A percentile compares a stretch with the other conserved stretches of the same genome.
phyloP scores from a whole-genome alignment of 1,140 invertebrate species.

The Plectus sambesii region DNA sequence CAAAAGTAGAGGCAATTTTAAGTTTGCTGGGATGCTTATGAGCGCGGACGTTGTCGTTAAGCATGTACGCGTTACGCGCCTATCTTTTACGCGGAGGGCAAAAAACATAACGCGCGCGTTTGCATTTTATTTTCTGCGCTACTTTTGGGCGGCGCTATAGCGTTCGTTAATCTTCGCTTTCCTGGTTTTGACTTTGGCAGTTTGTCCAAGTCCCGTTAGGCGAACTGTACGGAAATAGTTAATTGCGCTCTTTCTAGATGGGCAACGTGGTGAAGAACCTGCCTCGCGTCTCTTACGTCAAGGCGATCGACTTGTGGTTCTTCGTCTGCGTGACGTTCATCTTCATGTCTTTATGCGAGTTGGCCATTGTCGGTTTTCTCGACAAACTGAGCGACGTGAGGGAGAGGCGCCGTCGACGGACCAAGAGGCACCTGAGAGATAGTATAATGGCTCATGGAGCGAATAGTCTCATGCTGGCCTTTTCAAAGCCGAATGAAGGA shows the following conservation, averaged over 20 bases:
- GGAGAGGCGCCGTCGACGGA: constrained; percentile 19
- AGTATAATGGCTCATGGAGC: constrained; percentile 29
- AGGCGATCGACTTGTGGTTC: constrained; percentile 34
- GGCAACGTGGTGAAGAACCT: constrained; percentile 36
- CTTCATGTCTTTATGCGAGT: constrained; percentile 29
- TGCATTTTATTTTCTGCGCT: too few species aligned
- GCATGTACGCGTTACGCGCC: too few species aligned
- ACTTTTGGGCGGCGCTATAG: too few species aligned
- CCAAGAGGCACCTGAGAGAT: constrained; percentile 22
- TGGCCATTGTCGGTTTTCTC: constrained; percentile 31
- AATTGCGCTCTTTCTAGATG: constrained; percentile 24
- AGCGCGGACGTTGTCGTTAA: too few species aligned
- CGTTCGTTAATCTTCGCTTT: too few species aligned
- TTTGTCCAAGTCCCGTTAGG: too few species aligned
- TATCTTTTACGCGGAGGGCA: too few species aligned
- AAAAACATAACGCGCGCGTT: too few species aligned
- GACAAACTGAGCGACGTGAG: constrained; percentile 30
- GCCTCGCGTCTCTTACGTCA: constrained; percentile 31
- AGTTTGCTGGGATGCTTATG: too few species aligned
- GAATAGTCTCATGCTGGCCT: constrained; percentile 25
- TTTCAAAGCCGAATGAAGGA: constrained; percentile 13
- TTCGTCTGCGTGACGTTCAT: constrained; percentile 34
- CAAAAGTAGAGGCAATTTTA: too few species aligned
- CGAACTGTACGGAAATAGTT: too few species aligned
- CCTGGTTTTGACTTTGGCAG: too few species aligned